Base-by-base conservation (phyloP, 2,797 vertebrate genomes). In the Trichosurus vulpecula region DNA sequence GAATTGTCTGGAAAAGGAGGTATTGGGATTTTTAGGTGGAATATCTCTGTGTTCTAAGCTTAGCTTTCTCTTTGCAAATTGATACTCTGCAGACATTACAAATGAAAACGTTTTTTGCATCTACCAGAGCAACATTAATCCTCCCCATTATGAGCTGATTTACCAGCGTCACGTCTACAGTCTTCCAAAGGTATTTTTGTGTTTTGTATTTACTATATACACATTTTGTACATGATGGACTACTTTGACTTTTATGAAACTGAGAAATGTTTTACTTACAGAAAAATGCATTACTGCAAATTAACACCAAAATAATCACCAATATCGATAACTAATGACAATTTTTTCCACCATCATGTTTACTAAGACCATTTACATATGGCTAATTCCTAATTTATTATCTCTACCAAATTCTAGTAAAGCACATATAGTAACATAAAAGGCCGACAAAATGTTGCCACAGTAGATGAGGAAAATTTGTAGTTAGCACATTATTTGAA, bases 81-180 rank as follows among this genome's bases (percentile, higher is more conserved):
- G 95, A 54, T 93, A 22, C 9, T 96, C 96, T 58, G 5, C 95
- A 99, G 99, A 99, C 97, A 98, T 99, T 90, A 99, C 99, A 0
- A 99, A 99, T 6, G 99, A 99, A 97, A 99, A 99, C 89, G 98
- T 99, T 1, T 99, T 99, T 96, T 99, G 99, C 98, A 98, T 99
- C 98, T 99, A 99, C 98, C 99, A 99, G 97, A 99, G 99, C 98
- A 99, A 99, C 98, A 98, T 99, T 96, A 99, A 99, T 92, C 99
- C 99, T 0, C 99, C 99, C 53, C 99, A 99, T 98, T 99, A 99
- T 94, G 99, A 99, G 98, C 99, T 99, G 3, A 99, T 99, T 97
- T 99, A 99, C 95, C 99, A 99, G 97, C 99, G 99, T 74, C 99
- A 99, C 13, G 98, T 99, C 95, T 99, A 99, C 98, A 99, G 99